Evolutionary conservation across 2,797 vertebrate genomes (phyloP), one percentile per base, ranked within the genome.

Genomic region (Remorina albescens): DNA sequence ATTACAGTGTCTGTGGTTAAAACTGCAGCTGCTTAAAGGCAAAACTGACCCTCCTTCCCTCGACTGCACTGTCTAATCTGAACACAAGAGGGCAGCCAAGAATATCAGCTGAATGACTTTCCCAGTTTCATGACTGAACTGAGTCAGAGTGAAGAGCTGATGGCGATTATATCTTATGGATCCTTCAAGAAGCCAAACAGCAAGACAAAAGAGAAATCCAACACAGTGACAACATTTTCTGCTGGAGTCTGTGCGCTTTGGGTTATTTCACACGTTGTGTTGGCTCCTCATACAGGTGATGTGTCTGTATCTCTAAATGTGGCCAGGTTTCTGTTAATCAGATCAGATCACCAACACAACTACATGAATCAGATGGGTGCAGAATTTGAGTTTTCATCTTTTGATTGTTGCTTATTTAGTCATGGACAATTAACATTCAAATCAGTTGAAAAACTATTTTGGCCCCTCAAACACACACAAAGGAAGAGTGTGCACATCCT

Each of bases 61-160:
- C 4, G 2, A 6, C 8, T 89, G 90, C 64, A 77, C 19, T 89
- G 65, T 71, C 41, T 3, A 0, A 5, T 44, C 25, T 23, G 21
- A 68, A 66, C 94, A 93, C 91, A 80, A 68, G 93, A 88, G 89
- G 88, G 88, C 88, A 67, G 32, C 66, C 42, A 57, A 75, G 26
- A 71, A 58, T 63, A 81, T 41, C 70, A 32, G 9, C 50, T 32
- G 1, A 2, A 28, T 57, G 60, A 16, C 41, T 69, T 75, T 21
- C 46, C 70, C n/a, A n/a, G 16, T 3, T 25, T 50, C 26, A 13
- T 30, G 19, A 25, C 54, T 50, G 42, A 21, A 53, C 13, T 57
- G 67, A 62, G 54, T 67, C 57, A 44, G 5, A 53, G 49, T 67
- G 25, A 41, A 12, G 19, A 47, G 67, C 55, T 54, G 36, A 0